Conservation (phyloP, 2,888 invertebrate genomes). For the Heteromurus nitidus region DNA sequence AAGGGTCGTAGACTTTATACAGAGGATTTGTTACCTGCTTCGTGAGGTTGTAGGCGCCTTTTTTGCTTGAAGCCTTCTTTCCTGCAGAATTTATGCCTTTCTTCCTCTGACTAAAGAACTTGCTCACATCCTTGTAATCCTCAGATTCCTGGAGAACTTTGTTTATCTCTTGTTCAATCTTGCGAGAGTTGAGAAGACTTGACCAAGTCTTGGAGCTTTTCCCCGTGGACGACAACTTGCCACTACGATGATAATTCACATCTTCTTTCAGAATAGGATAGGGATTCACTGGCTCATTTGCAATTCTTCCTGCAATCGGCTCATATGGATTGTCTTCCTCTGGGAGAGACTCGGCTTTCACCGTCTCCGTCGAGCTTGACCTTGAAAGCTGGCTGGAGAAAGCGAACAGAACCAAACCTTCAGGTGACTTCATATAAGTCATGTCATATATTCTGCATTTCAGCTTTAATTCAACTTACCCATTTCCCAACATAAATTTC, state of each 20-base stretch:
- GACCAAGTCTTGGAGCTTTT: background rate
- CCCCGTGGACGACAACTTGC: background rate
- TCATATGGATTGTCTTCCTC: conserved; percentile 30
- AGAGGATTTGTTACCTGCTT: conserved; percentile 28
- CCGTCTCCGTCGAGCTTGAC: conserved; percentile 42
- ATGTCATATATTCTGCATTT: background rate
- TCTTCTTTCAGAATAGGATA: conserved; percentile 31
- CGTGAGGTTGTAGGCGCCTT: background rate
- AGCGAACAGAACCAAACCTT: no score
- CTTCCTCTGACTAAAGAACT: conserved; percentile 31
- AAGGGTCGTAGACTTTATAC: conserved; percentile 30
- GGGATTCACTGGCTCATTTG: conserved; percentile 42
- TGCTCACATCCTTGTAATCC: conserved; percentile 36
- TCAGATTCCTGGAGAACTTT: conserved; percentile 13
- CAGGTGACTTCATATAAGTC: no score
- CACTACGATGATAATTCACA: background rate
- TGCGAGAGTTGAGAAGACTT: background rate
- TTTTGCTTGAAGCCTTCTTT: background rate
- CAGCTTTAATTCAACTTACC: no score
- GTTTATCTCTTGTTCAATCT: conserved; percentile 29
- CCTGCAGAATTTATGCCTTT: background rate
- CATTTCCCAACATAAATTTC: conserved; percentile 5
- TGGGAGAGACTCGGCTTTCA: conserved; percentile 42
- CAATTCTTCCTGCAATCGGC: conserved; percentile 45
- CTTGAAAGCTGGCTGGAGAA: background rate